These are phyloP conservation scores for Stenopsyche tienmushanensis DNA, from an alignment of 1,140 invertebrate genomes.

Conservation along the genomic window DNA sequence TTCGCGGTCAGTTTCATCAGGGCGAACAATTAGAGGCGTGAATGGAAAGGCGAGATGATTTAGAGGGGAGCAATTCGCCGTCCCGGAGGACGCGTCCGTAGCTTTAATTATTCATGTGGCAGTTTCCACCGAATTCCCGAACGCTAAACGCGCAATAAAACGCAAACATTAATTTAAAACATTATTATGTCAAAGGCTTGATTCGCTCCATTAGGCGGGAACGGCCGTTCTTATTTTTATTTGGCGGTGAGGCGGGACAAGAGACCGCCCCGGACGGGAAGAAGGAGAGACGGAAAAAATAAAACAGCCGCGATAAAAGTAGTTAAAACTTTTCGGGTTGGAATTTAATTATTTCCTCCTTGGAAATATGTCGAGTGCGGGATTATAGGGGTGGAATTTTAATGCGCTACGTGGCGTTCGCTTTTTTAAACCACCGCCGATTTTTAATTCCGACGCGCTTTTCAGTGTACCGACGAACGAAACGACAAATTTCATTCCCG, in stretches of 20 bases:
- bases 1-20: not conserved
- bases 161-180: conserved; percentile 39
- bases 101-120: conserved; percentile 39
- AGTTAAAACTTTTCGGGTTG: conserved; percentile 33
- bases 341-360: conserved; percentile 32
- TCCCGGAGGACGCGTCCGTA: conserved; percentile 1
- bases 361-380: conserved; percentile 23
- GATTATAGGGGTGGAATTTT: conserved; percentile 19
- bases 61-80: conserved; percentile 11
- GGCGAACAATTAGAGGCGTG: not conserved
- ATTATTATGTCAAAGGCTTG: conserved; percentile 39
- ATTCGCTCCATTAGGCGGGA: conserved; percentile 40
- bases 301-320: conserved; percentile 32
- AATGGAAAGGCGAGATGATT: conserved; percentile 14
- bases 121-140: conserved; percentile 34
- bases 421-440: not conserved
- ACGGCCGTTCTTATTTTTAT: conserved; percentile 40
- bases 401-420: conserved; percentile 6
- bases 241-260: conserved; percentile 12
- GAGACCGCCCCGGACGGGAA: not conserved
- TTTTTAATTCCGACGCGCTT: not conserved
- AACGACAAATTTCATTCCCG: too few species aligned
- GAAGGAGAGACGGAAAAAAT: conserved; percentile 20
- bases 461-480: not conserved
- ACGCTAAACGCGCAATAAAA: conserved; percentile 40